Conservation (phyloP, 1,140 invertebrate species). For the Drosophila ogumai region DNA sequence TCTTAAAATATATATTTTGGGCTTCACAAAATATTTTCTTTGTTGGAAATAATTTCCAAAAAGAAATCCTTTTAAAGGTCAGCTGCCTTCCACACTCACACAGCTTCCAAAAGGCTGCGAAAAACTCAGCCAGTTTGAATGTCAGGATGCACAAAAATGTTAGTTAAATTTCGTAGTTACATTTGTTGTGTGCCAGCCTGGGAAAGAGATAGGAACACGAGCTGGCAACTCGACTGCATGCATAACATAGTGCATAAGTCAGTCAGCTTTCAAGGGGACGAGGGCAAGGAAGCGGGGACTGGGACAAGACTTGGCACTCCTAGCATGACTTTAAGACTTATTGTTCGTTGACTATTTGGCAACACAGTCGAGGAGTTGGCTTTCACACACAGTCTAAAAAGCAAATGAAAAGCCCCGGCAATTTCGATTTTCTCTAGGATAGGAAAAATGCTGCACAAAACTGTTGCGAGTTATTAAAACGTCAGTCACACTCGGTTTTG, state of each 20-base stretch:
- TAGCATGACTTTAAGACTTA: slow-evolving; percentile 64
- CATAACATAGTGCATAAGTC: slow-evolving; percentile 78
- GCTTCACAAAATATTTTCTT: slow-evolving; percentile 3
- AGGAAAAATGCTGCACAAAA: slow-evolving; percentile 39
- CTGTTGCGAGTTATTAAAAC: slow-evolving; percentile 58
- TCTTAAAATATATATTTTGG: background rate
- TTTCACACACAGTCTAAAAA: slow-evolving; percentile 4
- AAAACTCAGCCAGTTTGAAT: slow-evolving; percentile 44
- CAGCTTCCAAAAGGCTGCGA: slow-evolving; percentile 30
- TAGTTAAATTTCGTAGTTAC: slow-evolving; percentile 68
- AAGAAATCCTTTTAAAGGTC: slow-evolving; percentile 8
- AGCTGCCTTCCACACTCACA: slow-evolving; percentile 6
- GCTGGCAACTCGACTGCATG: slow-evolving; percentile 74
- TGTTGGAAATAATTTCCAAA: background rate
- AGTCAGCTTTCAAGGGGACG: slow-evolving; percentile 39
- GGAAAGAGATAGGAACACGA: slow-evolving; percentile 6
- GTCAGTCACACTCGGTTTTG: slow-evolving; percentile 46
- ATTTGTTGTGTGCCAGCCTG: slow-evolving; percentile 51
- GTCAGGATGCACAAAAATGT: slow-evolving; percentile 56
- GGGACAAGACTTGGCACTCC: slow-evolving; percentile 39
- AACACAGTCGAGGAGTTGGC: slow-evolving; percentile 25
- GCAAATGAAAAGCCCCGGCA: slow-evolving; percentile 36
- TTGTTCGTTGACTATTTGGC: slow-evolving; percentile 53
- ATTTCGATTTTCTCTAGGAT: slow-evolving; percentile 17
- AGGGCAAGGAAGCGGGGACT: background rate